A percentile compares a stretch with the other conserved stretches of the same genome.
phyloP scores from a whole-genome alignment of 2,888 invertebrate species.

The Drosophila merina region DNA sequence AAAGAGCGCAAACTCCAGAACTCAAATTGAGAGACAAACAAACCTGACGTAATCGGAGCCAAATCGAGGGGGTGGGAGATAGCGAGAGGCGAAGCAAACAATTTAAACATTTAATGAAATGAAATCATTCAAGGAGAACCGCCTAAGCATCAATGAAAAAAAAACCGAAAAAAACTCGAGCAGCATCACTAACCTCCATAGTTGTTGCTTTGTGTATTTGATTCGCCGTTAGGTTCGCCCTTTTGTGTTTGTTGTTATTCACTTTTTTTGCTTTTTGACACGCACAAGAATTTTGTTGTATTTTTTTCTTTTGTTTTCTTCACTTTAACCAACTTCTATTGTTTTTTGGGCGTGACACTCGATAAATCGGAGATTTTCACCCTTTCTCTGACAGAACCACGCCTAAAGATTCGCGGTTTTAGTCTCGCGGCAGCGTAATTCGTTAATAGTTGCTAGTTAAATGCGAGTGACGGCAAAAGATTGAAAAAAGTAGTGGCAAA shows the following conservation, averaged over 20 bases:
- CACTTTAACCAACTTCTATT: conserved; percentile 9
- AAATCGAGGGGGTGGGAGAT: conserved; percentile 30
- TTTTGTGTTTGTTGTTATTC: conserved; percentile 45
- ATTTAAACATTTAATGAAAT: conserved; percentile 54
- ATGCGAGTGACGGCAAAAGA: conserved; percentile 7
- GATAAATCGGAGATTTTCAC: conserved; percentile 41
- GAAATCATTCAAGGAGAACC: conserved; percentile 75
- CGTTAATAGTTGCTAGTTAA: conserved; percentile 35
- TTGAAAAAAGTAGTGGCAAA: conserved; percentile 10
- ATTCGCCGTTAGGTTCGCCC: conserved; percentile 42
- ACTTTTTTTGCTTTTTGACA: conserved; percentile 50
- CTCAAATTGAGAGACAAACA: conserved; percentile 37
- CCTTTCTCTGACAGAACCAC: conserved; percentile 29
- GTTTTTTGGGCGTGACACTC: conserved; percentile 71
- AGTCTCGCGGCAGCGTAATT: conserved; percentile 63
- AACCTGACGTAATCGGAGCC: conserved; percentile 73
- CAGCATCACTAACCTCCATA: conserved; percentile 74
- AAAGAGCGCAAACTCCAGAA: conserved; percentile 75
- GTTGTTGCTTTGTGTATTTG: conserved; percentile 30
- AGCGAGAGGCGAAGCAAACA: conserved; percentile 41
- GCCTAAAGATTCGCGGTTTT: background rate
- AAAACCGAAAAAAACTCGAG: conserved; percentile 26
- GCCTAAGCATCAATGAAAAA: conserved; percentile 66
- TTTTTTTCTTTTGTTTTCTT: conserved; percentile 33
- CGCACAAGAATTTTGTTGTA: conserved; percentile 57